Evolutionary conservation across 2,113 vertebrate genomes (phyloP), one percentile per base, ranked within the genome.

Genomic region (Brachionichthys hirsutus): DNA sequence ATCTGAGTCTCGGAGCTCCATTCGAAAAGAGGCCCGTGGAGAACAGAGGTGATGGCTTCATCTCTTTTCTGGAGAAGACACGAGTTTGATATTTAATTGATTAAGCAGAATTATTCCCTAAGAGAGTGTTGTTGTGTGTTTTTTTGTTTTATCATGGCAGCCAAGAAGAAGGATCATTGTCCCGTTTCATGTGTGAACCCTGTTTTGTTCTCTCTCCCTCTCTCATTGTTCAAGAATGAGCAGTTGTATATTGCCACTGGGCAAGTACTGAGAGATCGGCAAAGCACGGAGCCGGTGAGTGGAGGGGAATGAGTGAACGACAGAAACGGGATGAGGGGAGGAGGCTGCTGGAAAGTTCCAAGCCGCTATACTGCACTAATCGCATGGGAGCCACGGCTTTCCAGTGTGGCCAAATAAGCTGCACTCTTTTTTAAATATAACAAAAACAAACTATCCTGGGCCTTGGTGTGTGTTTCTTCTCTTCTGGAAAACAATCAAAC

Each of bases 161-260:
- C 77, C 69, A 60, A 87, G 83, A 75, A 80, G 65, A 73, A 81
- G 73, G 67, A 85, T 81, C 72, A 65, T 83, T 88, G 86, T 85
- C 82, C 82, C 77, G 80, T 82, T 88, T 85, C 77, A 85, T 86
- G 74, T 88, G 70, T 90, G 80, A 86, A 87, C 80, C 74, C 80
- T 84, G 77, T 89, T 84, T 89, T 89, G 92, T 87, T 93, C 87
- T 94, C 77, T 93, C 57, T 80, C 81, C 54, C 70, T 48, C 67
- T 85, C 74, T 83, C 69, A 75, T 89, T 91, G 90, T 88, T 72
- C 90, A 94, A 98, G 95, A 98, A 92, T 89, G 91, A 94, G 91
- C 90, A 92, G 84, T 91, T 94, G 87, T 94, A 91, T 93, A 93
- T 99, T 94, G 87, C 93, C 92, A 94, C 89, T 92, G 93, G 95